phyloP scores from a whole-genome alignment of 2,797 vertebrate species.

The Babyrousa celebensis region DNA sequence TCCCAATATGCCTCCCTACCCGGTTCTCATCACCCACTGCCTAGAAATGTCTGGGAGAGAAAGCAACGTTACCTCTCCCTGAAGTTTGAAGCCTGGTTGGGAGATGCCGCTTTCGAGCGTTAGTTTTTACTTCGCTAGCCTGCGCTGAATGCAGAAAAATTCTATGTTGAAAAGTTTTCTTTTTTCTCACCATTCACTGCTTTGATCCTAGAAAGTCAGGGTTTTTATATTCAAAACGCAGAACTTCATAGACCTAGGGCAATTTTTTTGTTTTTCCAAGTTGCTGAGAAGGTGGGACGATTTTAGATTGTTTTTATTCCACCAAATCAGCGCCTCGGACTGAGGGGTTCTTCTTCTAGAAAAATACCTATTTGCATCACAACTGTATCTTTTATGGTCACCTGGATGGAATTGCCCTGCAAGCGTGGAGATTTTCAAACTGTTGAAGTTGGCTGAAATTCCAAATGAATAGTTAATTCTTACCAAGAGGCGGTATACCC shows the following conservation, averaged over 20 bases:
- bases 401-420: neutral
- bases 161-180: neutral
- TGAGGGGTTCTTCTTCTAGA: neutral
- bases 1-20: rapidly evolving
- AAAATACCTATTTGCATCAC: neutral
- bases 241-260: neutral
- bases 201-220: neutral
- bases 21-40: rapidly evolving
- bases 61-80: neutral
- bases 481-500: neutral
- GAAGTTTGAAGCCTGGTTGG: neutral
- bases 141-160: neutral
- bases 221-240: neutral
- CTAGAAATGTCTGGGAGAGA: neutral
- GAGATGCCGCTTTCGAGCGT: neutral
- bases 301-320: neutral
- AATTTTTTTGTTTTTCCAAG: neutral
- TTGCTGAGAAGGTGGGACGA: neutral
- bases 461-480: conserved; percentile 47
- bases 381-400: neutral
- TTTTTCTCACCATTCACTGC: neutral
- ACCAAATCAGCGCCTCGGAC: neutral
- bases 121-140: neutral
- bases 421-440: neutral
- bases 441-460: neutral